Base-by-base conservation (phyloP, 2,113 vertebrate genomes). In the Heterotilapia buettikoferi region DNA sequence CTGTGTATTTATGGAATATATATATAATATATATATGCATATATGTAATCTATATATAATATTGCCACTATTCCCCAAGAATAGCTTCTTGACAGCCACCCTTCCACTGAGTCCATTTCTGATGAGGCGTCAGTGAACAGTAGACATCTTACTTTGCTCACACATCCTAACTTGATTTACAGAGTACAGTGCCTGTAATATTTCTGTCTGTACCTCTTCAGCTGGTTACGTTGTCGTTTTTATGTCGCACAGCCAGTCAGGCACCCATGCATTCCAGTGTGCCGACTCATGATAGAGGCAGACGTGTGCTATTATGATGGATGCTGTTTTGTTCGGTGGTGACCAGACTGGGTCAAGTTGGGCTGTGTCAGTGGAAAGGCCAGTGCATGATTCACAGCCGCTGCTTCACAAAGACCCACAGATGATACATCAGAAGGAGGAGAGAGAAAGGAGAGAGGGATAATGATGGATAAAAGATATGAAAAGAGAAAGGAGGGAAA, bases 351-450 rank as follows among this genome's bases (percentile, higher is more conserved):
- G 91, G 91, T 93, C 89, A 90, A 84, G 71, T 86, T 13, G 9
- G 89, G 89, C 76, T 73, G 6, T 80, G 90, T 89, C 90, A 91
- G 86, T 84, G 84, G 83, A 93, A 94, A 94, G 93, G 90, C 89
- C 93, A 92, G 86, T 21, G 66, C 71, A 87, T 94, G 93, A 93
- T 91, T 93, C 90, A 93, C 79, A 78, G 80, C 57, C 0, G 3
- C 81, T 80, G 86, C 89, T 56, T 84, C 47, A 10, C 54, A 45
- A 68, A 68, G 36, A 47, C 76, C 18, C 83, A 43, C 57, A 3
- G 10, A 90, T 88, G 82, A 90, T 91, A 86, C 47, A 92, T 91
- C 84, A 86, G 84, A 88, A 63, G 38, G 63, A 82, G 47, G 84
- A 1, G 24, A 43, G 31, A 83, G 47, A 43, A 82, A 85, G 11